Evolutionary conservation across 2,797 vertebrate species (phyloP).

Genomic region (Malurus splendens): DNA sequence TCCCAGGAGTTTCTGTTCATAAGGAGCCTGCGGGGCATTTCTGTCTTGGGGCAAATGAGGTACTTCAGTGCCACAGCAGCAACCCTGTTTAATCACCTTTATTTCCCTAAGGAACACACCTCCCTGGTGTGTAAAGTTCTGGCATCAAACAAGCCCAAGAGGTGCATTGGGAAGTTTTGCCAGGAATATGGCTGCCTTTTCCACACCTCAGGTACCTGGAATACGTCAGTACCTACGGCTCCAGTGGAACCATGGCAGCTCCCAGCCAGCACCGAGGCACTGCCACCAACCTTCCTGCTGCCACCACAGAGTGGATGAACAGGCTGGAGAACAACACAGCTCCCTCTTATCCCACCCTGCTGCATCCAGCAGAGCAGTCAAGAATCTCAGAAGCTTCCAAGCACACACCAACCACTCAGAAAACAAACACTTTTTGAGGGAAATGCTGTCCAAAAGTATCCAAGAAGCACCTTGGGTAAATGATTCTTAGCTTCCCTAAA

Average conservation of each 20-base stretch:
- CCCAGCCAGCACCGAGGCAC: fast-evolving
- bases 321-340: neutral
- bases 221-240: neutral
- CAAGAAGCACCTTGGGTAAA: neutral
- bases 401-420: neutral
- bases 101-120: neutral
- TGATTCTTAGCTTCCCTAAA: neutral
- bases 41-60: neutral
- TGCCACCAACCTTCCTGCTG: neutral
- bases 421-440: neutral
- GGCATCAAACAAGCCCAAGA: neutral
- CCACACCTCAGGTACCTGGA: neutral
- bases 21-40: neutral
- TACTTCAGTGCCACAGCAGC: neutral
- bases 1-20: neutral
- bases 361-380: neutral
- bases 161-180: neutral
- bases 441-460: neutral
- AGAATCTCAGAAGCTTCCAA: neutral
- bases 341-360: neutral
- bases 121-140: neutral
- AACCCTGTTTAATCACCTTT: neutral
- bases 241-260: fast-evolving
- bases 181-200: neutral
- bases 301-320: neutral